Conservation (phyloP, 2,113 vertebrate species). For the Cranoglanis bouderius region DNA sequence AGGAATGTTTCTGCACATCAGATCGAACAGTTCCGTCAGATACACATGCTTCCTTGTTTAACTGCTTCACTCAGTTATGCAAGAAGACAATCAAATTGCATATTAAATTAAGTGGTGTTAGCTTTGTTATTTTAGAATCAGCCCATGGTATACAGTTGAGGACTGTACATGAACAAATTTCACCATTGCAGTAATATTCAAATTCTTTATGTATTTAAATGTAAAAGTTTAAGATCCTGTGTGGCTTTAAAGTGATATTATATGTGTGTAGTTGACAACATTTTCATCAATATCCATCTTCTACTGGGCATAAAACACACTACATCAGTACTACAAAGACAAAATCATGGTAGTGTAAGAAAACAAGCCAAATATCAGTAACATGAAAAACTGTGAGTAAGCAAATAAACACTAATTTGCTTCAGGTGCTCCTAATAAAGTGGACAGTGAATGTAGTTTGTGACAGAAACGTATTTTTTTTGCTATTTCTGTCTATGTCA, state of each 20-base stretch:
- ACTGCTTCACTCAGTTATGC: not conserved
- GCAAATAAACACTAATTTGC: not conserved
- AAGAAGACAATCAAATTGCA: not conserved
- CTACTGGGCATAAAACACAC: not conserved
- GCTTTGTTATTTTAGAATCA: not conserved
- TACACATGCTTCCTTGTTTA: not conserved
- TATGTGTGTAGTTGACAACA: not conserved
- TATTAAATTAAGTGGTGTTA: not conserved
- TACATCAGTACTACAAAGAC: not conserved
- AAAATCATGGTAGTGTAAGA: not conserved
- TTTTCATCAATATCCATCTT: not conserved
- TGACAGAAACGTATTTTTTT: not conserved
- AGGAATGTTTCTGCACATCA: not conserved
- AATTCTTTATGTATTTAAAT: not conserved
- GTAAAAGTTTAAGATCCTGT: not conserved
- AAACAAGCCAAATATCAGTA: not conserved
- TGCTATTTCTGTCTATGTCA: not conserved
- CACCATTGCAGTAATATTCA: not conserved
- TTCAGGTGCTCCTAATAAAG: not conserved
- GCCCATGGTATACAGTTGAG: not conserved
- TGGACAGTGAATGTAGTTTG: not conserved
- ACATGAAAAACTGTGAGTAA: not conserved
- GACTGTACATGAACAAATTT: not conserved
- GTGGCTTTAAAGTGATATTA: not conserved
- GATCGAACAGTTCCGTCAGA: not conserved